Evolutionary conservation across 2,797 vertebrate species (phyloP).

Genomic region (Melopsittacus undulatus): DNA sequence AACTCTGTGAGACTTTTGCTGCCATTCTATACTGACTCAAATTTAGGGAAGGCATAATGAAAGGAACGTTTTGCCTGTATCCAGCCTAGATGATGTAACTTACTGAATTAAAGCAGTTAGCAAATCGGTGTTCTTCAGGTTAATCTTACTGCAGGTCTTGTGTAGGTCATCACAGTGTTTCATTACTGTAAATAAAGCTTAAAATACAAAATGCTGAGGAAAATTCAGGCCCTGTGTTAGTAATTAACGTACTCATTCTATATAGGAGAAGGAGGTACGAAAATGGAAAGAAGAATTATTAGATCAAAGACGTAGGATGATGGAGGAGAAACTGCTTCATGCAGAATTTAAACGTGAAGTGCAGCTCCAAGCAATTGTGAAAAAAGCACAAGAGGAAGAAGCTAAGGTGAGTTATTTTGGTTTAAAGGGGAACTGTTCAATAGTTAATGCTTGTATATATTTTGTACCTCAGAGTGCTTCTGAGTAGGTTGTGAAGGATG

Average conservation of each 20-base stretch:
- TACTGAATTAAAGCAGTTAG: not conserved
- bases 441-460: accelerated
- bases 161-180: not conserved
- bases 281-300: conserved; percentile 98
- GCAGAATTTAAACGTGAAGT: conserved; percentile 96
- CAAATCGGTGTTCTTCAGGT: not conserved
- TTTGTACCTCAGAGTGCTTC: not conserved
- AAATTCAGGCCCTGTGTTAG: not conserved
- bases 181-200: not conserved
- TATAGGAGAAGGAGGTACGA: conserved; percentile 94
- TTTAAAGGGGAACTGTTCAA: not conserved
- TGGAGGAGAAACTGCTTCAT: conserved; percentile 97
- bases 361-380: conserved; percentile 97
- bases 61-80: not conserved
- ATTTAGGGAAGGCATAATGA: no score
- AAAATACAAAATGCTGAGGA: not conserved
- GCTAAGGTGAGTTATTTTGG: conserved; percentile 85
- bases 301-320: conserved; percentile 95
- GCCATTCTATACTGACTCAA: not conserved
- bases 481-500: not conserved
- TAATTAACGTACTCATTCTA: not conserved
- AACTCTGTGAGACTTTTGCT: not conserved
- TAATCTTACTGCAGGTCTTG: not conserved
- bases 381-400: conserved; percentile 98
- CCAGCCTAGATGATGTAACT: not conserved